Percentiles rank a stretch among this genome's conserved stretches.
phyloP scores from a whole-genome alignment of 53 echinoderm and acorn worm species.

The Paelopatides confundens region DNA sequence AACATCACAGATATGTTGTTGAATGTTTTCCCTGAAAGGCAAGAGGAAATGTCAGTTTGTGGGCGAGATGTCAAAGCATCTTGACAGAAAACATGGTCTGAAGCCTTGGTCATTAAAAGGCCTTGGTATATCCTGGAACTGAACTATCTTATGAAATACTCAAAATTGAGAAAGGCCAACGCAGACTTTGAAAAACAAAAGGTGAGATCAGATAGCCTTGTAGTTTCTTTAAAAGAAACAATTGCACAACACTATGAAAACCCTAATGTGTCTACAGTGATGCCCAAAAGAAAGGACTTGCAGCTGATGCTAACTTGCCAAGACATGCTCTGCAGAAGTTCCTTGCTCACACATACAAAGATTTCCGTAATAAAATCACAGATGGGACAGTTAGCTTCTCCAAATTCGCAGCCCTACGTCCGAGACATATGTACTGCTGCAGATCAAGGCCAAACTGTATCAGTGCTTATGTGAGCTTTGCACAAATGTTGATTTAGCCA shows the following conservation, averaged over 20 bases:
- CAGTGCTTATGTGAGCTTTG: conserved; percentile 47
- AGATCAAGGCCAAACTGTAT: conserved; percentile 9
- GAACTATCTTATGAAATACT: conserved; percentile 7
- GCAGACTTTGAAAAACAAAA: neutral
- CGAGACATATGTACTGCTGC: conserved; percentile 23
- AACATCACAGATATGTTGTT: no score
- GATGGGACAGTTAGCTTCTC: neutral
- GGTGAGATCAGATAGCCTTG: neutral
- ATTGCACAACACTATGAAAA: neutral
- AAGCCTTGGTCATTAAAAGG: neutral
- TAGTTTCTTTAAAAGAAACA: neutral
- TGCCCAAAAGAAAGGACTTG: conserved; percentile 21
- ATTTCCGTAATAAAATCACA: neutral
- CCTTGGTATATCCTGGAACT: neutral
- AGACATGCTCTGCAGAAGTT: conserved; percentile 28
- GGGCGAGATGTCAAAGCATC: neutral
- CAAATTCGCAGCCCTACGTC: conserved; percentile 15
- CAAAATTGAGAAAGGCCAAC: neutral
- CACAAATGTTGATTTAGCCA: conserved; percentile 37
- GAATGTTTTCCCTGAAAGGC: neutral
- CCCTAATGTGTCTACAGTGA: conserved; percentile 13
- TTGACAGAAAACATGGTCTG: conserved; percentile 10
- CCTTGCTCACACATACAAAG: neutral
- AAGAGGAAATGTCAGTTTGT: neutral
- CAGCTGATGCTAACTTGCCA: neutral